Conservation (phyloP, 2,888 invertebrate genomes). For the Griposia aprilina region DNA sequence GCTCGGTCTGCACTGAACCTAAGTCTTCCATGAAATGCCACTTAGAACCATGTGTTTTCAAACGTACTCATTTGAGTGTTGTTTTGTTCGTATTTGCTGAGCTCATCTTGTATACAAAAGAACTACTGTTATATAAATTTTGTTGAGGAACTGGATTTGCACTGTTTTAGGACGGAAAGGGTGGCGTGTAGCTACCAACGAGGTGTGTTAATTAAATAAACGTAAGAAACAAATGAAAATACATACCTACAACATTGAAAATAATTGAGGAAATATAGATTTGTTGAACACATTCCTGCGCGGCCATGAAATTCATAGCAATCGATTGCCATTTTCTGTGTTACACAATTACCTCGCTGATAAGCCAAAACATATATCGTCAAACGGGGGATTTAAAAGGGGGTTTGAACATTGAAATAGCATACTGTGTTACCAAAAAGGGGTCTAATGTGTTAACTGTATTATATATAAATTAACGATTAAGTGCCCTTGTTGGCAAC, state of each 20-base stretch:
- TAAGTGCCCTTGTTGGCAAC: too few species aligned
- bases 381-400: too few species aligned
- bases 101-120: slow-evolving; percentile 36
- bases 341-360: neutral
- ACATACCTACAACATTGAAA: neutral
- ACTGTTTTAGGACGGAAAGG: slow-evolving; percentile 9
- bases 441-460: too few species aligned
- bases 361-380: neutral
- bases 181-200: neutral
- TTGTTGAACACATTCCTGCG: neutral
- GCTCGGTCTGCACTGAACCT: neutral
- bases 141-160: slow-evolving; percentile 18
- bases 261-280: neutral
- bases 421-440: too few species aligned
- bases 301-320: neutral
- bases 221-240: neutral
- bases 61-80: slow-evolving; percentile 51
- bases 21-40: slow-evolving; percentile 68
- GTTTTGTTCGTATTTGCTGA: slow-evolving; percentile 38
- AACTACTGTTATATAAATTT: slow-evolving; percentile 33
- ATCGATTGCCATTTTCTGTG: neutral
- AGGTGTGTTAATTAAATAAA: neutral
- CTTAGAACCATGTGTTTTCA: slow-evolving; percentile 58
- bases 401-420: too few species aligned
- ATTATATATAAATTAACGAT: too few species aligned